Conservation (phyloP, 2,888 invertebrate species). For the Cheilosia soror region DNA sequence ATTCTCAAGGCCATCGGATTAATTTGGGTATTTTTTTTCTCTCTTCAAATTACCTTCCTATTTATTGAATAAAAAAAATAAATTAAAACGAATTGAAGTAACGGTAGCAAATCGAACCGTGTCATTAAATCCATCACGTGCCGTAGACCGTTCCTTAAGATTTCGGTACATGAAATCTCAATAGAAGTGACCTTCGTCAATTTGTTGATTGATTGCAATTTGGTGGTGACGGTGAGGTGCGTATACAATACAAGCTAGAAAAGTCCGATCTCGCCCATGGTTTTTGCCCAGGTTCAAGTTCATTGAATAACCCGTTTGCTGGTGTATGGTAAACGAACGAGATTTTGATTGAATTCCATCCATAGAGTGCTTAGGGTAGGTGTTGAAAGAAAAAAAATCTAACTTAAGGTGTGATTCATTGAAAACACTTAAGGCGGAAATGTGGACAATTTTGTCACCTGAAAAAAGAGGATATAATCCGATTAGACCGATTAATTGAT, state of each 20-base stretch:
- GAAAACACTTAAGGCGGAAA: constrained; percentile 36
- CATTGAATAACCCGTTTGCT: constrained; percentile 36
- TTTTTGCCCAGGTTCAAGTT: constrained; percentile 43
- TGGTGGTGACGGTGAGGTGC: background rate
- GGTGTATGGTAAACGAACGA: constrained; percentile 23
- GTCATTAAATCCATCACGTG: constrained; percentile 26
- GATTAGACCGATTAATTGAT: constrained; percentile 9
- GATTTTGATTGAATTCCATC: constrained; percentile 20
- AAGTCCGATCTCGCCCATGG: constrained; percentile 23
- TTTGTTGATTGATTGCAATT: constrained; percentile 29
- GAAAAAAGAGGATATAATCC: constrained; percentile 12
- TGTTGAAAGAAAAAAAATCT: too few species aligned
- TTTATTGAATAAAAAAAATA: constrained; percentile 1
- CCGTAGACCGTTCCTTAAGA: constrained; percentile 26
- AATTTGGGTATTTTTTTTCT: constrained; percentile 9
- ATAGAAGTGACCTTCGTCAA: constrained; percentile 23
- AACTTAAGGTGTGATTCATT: background rate
- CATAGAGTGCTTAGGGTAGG: background rate
- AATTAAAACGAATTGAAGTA: constrained; percentile 34
- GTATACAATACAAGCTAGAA: too few species aligned
- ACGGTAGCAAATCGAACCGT: constrained; percentile 37
- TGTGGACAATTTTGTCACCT: background rate
- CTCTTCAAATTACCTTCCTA: background rate
- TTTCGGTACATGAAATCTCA: background rate
- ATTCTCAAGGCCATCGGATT: constrained; percentile 28